A percentile compares a stretch with the other conserved stretches of the same genome.
Conservation (phyloP, 1,140 invertebrate genomes). For the Amphibalanus amphitrite region DNA sequence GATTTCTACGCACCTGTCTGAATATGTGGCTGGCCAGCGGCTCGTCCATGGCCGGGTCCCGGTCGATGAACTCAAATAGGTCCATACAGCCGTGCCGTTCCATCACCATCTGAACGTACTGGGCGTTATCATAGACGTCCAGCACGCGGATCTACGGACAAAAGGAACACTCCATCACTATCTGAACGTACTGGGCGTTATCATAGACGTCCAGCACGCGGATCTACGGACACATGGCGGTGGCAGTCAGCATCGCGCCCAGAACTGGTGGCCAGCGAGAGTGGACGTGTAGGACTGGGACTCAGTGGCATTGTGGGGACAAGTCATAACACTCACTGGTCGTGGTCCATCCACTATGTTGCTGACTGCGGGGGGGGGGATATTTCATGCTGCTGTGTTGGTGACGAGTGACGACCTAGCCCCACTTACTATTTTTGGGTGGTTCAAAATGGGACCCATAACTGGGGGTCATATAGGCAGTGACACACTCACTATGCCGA, state of each 20-base stretch:
- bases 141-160: conserved; percentile 36
- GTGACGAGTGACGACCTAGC: too few relatives aligned
- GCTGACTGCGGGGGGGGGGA: too few relatives aligned
- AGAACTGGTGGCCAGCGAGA: too few relatives aligned
- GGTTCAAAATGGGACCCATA: conserved; percentile 1
- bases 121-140: conserved; percentile 51
- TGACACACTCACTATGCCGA: not conserved
- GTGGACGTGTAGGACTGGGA: too few relatives aligned
- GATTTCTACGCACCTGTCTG: too few relatives aligned
- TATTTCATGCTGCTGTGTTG: too few relatives aligned
- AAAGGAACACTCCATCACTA: conserved; percentile 53
- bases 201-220: conserved; percentile 51
- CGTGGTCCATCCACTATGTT: too few relatives aligned
- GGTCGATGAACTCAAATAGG: conserved; percentile 59
- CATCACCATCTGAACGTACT: conserved; percentile 59
- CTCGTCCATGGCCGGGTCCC: conserved; percentile 46
- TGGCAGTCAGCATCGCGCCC: not conserved
- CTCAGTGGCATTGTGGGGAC: too few relatives aligned
- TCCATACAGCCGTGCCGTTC: conserved; percentile 64
- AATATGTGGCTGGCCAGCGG: conserved; percentile 52
- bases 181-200: conserved; percentile 49
- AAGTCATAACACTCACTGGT: too few relatives aligned
- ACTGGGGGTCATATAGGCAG: not conserved
- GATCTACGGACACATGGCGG: conserved; percentile 25
- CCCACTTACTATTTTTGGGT: too few relatives aligned